Base-by-base conservation (phyloP, 2,888 invertebrate genomes). In the Isotomurus palustris region DNA sequence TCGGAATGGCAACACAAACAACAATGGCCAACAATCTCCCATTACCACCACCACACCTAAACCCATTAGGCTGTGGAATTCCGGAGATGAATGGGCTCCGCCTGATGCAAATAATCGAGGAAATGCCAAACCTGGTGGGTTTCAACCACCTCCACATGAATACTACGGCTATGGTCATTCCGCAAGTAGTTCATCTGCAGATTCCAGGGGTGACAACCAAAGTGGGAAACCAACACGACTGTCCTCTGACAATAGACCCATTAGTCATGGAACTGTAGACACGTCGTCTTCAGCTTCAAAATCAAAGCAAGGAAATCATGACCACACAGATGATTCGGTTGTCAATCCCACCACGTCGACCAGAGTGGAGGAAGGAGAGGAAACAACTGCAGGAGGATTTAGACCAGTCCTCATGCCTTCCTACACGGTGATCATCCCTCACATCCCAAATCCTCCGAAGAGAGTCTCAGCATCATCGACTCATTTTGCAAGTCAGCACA, bases 351-450 rank as follows among this genome's bases (percentile, higher is more conserved):
- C 49, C 8, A 21, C n/a, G 12, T 24, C 10, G 8, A n/a, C 28
- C 28, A 51, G 38, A 21, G 19, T 27, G 21, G 28, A 22, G 10
- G 44, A 57, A 41, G 35, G 14, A 17, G 47, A 38, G 19, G 53
- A 49, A 22, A 56, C 48, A 19, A 25, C 32, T 12, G 52, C 51
- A 36, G 58, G 52, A 25, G 65, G 65, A 17, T 65, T 64, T 35
- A 44, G 50, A 24, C 64, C 64, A 19, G 51, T 62, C 12, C 58
- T 58, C 14, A 67, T 69, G 21, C 69, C 67, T 5, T 53, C 67
- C 1, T 69, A 64, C 49, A 68, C 67, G 1, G 58, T 69, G 4
- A 56, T 64, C 41, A 69, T 69, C 40, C 69, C 69, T 14, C 69
- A 69, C 25, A 68, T 69, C 49, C 60, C 65, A 2, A 66, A 64